Evolutionary conservation across 2,113 vertebrate genomes (phyloP).

Genomic region (Oryzias woworae): DNA sequence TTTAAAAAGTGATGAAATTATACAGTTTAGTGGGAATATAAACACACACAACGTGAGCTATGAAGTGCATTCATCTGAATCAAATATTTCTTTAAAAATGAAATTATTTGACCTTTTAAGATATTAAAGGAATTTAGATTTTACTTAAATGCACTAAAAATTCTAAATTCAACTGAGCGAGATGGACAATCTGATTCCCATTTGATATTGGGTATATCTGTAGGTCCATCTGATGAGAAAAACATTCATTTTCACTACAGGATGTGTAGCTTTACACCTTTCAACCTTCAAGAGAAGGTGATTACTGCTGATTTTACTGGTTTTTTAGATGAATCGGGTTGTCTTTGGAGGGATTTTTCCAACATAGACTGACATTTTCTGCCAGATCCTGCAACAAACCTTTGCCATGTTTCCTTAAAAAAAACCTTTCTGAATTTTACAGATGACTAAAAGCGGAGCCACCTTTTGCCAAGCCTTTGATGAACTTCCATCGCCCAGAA

Average conservation of each 20-base stretch:
- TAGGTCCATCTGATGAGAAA: neutral
- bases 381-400: slow-evolving; percentile 9
- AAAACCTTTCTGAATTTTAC: slow-evolving; percentile 4
- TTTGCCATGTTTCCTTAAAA: slow-evolving; percentile 10
- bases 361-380: slow-evolving; percentile 7
- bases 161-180: too few species aligned
- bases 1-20: too few species aligned
- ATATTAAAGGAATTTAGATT: too few species aligned
- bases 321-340: slow-evolving; percentile 15
- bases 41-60: too few species aligned
- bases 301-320: slow-evolving; percentile 2
- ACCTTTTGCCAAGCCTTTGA: neutral
- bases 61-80: too few species aligned
- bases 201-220: neutral
- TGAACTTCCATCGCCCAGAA: neutral
- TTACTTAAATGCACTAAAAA: too few species aligned
- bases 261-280: slow-evolving; percentile 21
- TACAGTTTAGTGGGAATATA: too few species aligned
- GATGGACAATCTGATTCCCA: too few species aligned
- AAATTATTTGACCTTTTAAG: too few species aligned
- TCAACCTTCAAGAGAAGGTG: neutral
- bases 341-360: slow-evolving; percentile 21
- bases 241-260: slow-evolving; percentile 6
- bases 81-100: too few species aligned
- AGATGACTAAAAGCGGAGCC: slow-evolving; percentile 8